phyloP scores from a whole-genome alignment of 2,113 vertebrate species.

The Melozone crissalis region DNA sequence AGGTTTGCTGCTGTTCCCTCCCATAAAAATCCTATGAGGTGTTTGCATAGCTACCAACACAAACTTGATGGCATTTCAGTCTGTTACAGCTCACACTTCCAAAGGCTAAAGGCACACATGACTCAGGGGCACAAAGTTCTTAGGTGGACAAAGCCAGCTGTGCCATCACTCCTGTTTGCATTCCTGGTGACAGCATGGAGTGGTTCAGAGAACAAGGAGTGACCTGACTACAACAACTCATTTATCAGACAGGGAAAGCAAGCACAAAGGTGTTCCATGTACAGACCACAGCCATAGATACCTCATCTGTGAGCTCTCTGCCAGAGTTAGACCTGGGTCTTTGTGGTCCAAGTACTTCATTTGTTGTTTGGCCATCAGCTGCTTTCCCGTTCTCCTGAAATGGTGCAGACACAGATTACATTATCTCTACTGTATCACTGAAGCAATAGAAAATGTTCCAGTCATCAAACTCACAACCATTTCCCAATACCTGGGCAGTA shows the following conservation, averaged over 20 bases:
- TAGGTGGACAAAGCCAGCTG: background rate
- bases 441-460: background rate
- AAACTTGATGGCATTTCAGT: background rate
- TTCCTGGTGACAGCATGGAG: background rate
- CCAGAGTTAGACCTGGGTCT: constrained; percentile 96
- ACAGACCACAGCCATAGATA: constrained; percentile 44
- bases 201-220: background rate
- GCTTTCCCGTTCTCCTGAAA: constrained; percentile 89
- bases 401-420: background rate
- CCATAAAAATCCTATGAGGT: background rate
- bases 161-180: background rate
- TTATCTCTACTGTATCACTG: background rate
- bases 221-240: background rate
- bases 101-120: background rate
- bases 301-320: constrained; percentile 97
- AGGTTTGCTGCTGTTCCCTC: background rate
- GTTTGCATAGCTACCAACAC: background rate
- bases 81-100: background rate
- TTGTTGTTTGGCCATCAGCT: constrained; percentile 80
- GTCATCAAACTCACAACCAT: background rate
- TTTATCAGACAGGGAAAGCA: background rate
- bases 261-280: background rate
- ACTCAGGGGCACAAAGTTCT: background rate
- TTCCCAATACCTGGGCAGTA: constrained; percentile 84
- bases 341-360: constrained; percentile 87